Evolutionary conservation across 1,140 invertebrate genomes (phyloP).

Genomic region (Zaprionus vittiger): DNA sequence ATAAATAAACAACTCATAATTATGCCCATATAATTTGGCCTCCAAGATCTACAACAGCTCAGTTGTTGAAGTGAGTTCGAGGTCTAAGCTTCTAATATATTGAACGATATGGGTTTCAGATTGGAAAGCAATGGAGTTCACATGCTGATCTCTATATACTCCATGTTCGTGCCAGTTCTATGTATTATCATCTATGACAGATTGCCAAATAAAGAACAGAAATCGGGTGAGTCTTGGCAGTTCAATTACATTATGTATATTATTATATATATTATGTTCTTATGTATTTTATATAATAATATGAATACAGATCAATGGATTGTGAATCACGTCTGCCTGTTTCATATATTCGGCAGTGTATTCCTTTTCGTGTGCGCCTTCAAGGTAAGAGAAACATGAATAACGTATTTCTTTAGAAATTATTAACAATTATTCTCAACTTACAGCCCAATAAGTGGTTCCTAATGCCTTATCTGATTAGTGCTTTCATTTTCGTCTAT

Average conservation of each 20-base stretch:
- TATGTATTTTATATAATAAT: neutral
- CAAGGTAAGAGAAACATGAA: constrained; percentile 21
- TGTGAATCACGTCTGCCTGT: constrained; percentile 43
- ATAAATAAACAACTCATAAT: neutral
- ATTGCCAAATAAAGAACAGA: neutral
- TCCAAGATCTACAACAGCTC: neutral
- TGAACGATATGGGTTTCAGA: constrained; percentile 9
- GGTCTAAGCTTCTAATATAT: neutral
- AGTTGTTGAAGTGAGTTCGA: neutral
- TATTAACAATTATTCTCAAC: neutral
- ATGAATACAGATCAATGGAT: constrained; percentile 12
- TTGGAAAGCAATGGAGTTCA: neutral
- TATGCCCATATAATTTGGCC: neutral
- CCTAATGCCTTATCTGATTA: constrained; percentile 48
- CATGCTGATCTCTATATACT: constrained; percentile 31
- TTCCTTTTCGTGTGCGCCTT: constrained; percentile 8
- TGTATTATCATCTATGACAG: neutral
- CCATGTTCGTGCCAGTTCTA: constrained; percentile 25
- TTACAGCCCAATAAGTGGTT: constrained; percentile 45
- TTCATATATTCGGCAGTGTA: constrained; percentile 41
- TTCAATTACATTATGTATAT: neutral
- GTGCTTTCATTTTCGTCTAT: constrained; percentile 44
- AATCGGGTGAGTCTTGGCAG: constrained; percentile 13
- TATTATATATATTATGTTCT: too few relatives aligned
- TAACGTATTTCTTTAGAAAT: neutral